These are phyloP conservation scores for Dasypogon diadema DNA, from an alignment of 2,888 invertebrate genomes.

Conservation along the genomic window DNA sequence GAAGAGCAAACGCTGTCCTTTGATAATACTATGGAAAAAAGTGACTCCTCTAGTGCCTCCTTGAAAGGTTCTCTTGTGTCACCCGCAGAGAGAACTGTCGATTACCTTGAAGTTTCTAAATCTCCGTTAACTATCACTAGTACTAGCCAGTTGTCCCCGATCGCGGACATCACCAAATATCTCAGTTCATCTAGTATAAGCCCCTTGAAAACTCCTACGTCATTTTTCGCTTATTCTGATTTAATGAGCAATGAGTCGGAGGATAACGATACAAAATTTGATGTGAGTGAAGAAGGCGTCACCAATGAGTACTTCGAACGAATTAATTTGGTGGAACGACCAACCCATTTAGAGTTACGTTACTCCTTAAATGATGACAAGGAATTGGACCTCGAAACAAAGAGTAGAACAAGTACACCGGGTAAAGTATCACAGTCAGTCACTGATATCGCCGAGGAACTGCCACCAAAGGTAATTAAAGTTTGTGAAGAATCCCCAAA, in stretches of 20 bases:
- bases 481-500: neutral
- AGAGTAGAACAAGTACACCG: neutral
- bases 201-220: conserved; percentile 61
- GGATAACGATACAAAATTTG: conserved; percentile 58
- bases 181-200: conserved; percentile 58
- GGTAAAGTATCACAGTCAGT: neutral
- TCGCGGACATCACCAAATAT: conserved; percentile 60
- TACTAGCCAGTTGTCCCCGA: conserved; percentile 62
- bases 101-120: conserved; percentile 43
- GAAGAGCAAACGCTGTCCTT: conserved; percentile 49
- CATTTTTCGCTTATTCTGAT: conserved; percentile 60
- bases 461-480: conserved; percentile 24
- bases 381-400: neutral
- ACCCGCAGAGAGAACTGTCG: conserved; percentile 46
- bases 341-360: conserved; percentile 64
- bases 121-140: conserved; percentile 59
- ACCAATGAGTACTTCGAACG: conserved; percentile 68
- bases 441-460: neutral
- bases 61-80: conserved; percentile 29
- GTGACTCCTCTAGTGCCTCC: conserved; percentile 49
- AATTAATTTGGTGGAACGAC: conserved; percentile 65
- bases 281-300: conserved; percentile 66
- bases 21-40: conserved; percentile 43
- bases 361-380: conserved; percentile 56
- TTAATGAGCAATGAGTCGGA: conserved; percentile 49